Base-by-base conservation (phyloP, 1,140 invertebrate genomes). In the Amyelois transitella region DNA sequence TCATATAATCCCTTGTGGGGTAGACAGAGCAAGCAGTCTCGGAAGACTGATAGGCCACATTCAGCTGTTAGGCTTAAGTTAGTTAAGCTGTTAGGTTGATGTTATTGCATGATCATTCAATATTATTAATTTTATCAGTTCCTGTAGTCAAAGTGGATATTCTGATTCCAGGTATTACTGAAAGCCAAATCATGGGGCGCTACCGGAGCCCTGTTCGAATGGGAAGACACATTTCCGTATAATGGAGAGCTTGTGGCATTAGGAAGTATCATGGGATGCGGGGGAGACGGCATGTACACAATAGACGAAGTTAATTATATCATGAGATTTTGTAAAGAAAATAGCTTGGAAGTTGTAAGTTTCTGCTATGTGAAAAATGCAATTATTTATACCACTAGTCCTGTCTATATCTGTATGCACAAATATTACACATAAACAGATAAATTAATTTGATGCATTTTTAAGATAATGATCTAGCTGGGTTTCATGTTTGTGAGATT, bases 211-310 rank as follows among this genome's bases (percentile, higher is more conserved):
- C 87, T 98, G 6, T 51, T 98, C 38, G 96, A 98, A 89, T 98
- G 96, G 94, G 96, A 98, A 85, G 96, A 98, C 67, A 97, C 96
- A 71, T 98, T 98, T 82, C 96, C 97, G 0, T 98, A 95, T 78
- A 88, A 79, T 14, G 92, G 91, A 52, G 90, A 92, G 8, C 75
- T 98, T 25, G 75, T 85, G 8, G 85, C 86, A 4, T 90, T 95
- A 47, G 91, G 92, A 24, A 93, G 93, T 62, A 56, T 80, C 4
- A 80, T 69, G 0, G 73, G 79, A 43, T 79, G 75, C 55, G 72
- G 75, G 17, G 83, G 77, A 20, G 86, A 88, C 50, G 78, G 77
- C 3, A 75, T 89, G 54, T 91, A 91, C 64, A 68, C 75, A n/a
- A 45, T 75, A 6, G 75, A 82, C 18, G 89, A 90, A 66, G 87